Evolutionary conservation across 2,113 vertebrate species (phyloP), one percentile per base, ranked within the genome.

Genomic region (Protobothrops mucrosquamatus): DNA sequence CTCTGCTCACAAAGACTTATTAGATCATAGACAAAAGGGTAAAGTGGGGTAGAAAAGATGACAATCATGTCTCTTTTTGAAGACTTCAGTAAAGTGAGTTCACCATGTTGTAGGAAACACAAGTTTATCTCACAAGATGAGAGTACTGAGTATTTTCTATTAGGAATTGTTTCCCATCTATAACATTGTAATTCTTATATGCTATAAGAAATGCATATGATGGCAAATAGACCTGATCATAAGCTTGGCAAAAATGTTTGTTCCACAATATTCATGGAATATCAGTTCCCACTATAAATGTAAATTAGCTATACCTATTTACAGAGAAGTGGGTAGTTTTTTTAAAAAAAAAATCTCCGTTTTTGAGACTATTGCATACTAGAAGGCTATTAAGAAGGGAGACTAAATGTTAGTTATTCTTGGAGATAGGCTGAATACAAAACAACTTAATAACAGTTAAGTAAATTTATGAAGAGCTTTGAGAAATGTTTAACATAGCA

Each of bases 1-100:
- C 94, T 95, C 91, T 93, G 95, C 93, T 95, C 95, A 95, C 22
- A 69, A 94, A 94, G 91, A 88, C 52, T 56, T 95, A 93, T 89
- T 93, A 95, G 93, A 61, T 94, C 56, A 55, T 87, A 95, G 90
- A 97, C 96, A 92, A 97, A 96, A 97, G 93, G 52, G 87, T 64
- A 14, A 43, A 89, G 23, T 39, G 92, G 81, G 48, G n/a, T 57
- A 46, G 89, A 85, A 94, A 94, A 0, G 20, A 81, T 81, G 18
- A 20, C 18, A 7, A 43, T 22, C 7, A 0, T 81, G 6, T 43
- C 34, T 81, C 74, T 43, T 0, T 81, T 43, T 81, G 34, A 81
- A 81, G 34, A 81, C 18, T 81, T 9, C 20, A 43, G 6, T 18
- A 81, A 81, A 81, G 74, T 0, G 3, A 22, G 39, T 18, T 81